These are phyloP conservation scores for Pseudorhombus dupliciocellatus DNA, from an alignment of 2,113 vertebrate species.

Conservation along the genomic window DNA sequence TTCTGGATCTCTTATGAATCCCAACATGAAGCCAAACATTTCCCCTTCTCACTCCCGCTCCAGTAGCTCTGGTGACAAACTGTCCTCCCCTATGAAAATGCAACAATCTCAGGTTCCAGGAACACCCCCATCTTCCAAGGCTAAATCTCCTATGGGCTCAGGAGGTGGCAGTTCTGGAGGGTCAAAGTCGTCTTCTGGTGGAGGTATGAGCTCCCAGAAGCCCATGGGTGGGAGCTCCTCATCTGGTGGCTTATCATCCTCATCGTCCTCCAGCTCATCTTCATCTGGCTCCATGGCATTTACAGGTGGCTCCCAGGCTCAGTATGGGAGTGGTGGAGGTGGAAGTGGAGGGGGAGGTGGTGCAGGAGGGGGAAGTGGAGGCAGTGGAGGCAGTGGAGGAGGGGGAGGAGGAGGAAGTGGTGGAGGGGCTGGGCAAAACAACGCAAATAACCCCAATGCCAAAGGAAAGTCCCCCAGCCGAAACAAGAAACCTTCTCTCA, in stretches of 20 bases:
- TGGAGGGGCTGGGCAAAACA: conserved; percentile 83
- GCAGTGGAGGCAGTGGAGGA: conserved; percentile 81
- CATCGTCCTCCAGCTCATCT: conserved; percentile 83
- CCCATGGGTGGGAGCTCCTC: conserved; percentile 81
- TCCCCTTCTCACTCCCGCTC: conserved; percentile 97
- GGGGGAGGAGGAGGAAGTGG: conserved; percentile 84
- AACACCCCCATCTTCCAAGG: conserved; percentile 95
- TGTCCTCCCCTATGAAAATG: conserved; percentile 96
- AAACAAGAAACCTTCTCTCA: conserved; percentile 98
- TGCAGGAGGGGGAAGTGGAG: conserved; percentile 83
- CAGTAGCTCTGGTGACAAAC: conserved; percentile 89
- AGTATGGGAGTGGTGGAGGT: conserved; percentile 85
- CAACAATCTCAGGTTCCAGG: conserved; percentile 88
- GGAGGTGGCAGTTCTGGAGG: conserved; percentile 88
- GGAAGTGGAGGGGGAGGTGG: conserved; percentile 86
- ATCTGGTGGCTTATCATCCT: conserved; percentile 78
- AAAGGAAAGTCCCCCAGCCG: conserved; percentile 98
- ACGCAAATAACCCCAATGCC: conserved; percentile 87
- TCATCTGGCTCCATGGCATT: conserved; percentile 82
- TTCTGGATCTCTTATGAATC: conserved; percentile 93
- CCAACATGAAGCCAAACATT: conserved; percentile 96
- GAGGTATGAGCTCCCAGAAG: conserved; percentile 88
- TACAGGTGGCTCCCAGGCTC: conserved; percentile 85
- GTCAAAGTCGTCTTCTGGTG: conserved; percentile 90
- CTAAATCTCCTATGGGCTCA: conserved; percentile 96